phyloP scores from a whole-genome alignment of 2,113 vertebrate species.

The Toxotes chatareus region DNA sequence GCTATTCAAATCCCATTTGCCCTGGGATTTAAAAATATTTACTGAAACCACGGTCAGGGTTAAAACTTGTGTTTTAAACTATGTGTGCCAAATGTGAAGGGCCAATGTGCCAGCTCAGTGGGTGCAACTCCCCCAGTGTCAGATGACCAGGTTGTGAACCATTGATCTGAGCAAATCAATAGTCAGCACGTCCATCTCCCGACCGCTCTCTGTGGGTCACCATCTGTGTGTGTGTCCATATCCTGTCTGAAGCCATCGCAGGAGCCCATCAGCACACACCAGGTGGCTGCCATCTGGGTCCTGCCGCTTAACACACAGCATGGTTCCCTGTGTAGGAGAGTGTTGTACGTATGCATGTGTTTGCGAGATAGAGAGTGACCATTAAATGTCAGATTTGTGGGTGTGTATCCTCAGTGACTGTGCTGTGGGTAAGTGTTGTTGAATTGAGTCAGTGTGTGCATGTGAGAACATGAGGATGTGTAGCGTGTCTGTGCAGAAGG shows the following conservation, averaged over 20 bases:
- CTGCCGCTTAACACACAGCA: slow-evolving; percentile 74
- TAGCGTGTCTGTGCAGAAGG: neutral
- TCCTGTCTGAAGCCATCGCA: slow-evolving; percentile 66
- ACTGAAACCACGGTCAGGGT: slow-evolving; percentile 17
- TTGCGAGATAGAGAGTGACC: slow-evolving; percentile 56
- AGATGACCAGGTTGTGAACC: slow-evolving; percentile 80
- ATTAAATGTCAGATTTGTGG: slow-evolving; percentile 71
- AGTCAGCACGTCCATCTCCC: slow-evolving; percentile 73
- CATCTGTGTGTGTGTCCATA: slow-evolving; percentile 78
- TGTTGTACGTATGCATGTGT: slow-evolving; percentile 62
- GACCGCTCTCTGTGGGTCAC: slow-evolving; percentile 65
- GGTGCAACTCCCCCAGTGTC: slow-evolving; percentile 63
- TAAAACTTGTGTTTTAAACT: slow-evolving; percentile 18
- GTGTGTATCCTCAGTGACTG: slow-evolving; percentile 48
- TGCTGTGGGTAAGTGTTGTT: slow-evolving; percentile 25
- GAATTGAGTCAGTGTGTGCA: slow-evolving; percentile 31
- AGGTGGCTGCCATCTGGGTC: slow-evolving; percentile 82
- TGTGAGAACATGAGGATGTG: slow-evolving; percentile 28
- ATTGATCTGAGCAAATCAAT: slow-evolving; percentile 83
- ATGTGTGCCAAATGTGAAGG: slow-evolving; percentile 45
- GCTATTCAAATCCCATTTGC: neutral
- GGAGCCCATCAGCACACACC: slow-evolving; percentile 73
- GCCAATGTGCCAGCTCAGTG: slow-evolving; percentile 63
- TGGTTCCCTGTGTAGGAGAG: slow-evolving; percentile 71
- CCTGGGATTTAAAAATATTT: slow-evolving; percentile 24